Evolutionary conservation across 2,888 invertebrate species (phyloP).

Genomic region (Palloptera scutellata): DNA sequence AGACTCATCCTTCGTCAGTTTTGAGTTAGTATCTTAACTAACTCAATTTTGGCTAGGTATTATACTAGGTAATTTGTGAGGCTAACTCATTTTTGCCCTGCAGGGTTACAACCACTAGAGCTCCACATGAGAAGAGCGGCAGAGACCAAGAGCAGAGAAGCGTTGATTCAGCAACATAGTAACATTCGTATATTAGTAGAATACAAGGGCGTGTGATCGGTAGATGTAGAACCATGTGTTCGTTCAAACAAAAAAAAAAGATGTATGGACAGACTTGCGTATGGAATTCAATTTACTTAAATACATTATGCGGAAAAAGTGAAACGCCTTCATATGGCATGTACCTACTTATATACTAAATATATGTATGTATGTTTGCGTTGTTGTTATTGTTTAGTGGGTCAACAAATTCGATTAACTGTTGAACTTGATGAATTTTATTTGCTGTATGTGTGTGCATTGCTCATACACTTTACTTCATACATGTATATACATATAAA

Average conservation of each 20-base stretch:
- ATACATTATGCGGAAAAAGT: constrained; percentile 16
- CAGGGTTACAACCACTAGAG: constrained; percentile 1
- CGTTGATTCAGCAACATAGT: too few relatives aligned
- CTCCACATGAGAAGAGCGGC: not conserved
- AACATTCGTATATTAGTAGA: not conserved
- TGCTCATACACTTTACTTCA: too few relatives aligned
- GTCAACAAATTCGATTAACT: constrained; percentile 57
- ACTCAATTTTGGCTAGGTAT: too few relatives aligned
- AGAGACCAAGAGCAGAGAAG: not conserved
- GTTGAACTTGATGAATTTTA: constrained; percentile 51
- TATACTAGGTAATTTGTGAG: too few relatives aligned
- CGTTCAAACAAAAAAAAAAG: not conserved
- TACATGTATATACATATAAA: too few relatives aligned
- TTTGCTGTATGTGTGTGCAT: too few relatives aligned
- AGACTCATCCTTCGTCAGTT: too few relatives aligned
- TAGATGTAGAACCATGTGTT: not conserved
- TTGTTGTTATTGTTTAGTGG: constrained; percentile 41
- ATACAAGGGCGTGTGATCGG: too few relatives aligned
- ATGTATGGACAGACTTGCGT: not conserved
- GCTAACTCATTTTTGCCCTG: too few relatives aligned
- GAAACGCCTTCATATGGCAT: constrained; percentile 12
- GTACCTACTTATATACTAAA: constrained; percentile 2
- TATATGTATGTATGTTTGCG: not conserved
- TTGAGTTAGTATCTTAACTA: too few relatives aligned
- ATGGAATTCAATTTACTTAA: not conserved